These are phyloP conservation scores for Caenorhabditis inopinata DNA, from an alignment of 1,140 invertebrate species.

Conservation along the genomic window DNA sequence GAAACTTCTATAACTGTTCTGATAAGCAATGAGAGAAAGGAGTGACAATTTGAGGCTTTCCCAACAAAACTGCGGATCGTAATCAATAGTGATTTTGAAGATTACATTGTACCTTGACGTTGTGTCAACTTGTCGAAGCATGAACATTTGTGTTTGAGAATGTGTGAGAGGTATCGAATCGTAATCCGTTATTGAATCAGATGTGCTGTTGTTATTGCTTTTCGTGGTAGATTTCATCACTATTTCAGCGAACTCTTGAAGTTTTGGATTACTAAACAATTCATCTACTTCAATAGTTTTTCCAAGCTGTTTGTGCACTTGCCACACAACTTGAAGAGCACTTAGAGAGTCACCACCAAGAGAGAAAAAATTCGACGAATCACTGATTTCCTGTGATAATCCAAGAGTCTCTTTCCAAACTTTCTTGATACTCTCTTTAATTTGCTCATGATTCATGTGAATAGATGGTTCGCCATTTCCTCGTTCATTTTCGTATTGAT, in stretches of 20 bases:
- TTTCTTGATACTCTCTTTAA: background rate
- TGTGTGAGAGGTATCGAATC: background rate
- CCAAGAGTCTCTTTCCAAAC: slow-evolving; percentile 42
- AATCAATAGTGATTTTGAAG: slow-evolving; percentile 46
- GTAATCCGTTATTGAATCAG: too few species aligned
- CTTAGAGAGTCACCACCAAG: slow-evolving; percentile 59
- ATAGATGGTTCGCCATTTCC: too few species aligned
- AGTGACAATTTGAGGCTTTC: slow-evolving; percentile 34
- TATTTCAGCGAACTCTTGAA: slow-evolving; percentile 31
- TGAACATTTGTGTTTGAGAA: slow-evolving; percentile 58
- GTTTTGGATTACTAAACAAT: slow-evolving; percentile 51
- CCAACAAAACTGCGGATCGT: background rate
- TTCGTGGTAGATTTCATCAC: background rate
- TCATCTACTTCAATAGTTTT: background rate
- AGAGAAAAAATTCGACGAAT: slow-evolving; percentile 53
- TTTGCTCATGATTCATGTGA: background rate
- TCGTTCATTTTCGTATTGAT: background rate
- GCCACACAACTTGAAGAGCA: slow-evolving; percentile 55
- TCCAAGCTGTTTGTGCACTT: slow-evolving; percentile 40
- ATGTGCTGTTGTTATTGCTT: too few species aligned
- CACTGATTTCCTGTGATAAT: background rate
- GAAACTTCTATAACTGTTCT: slow-evolving; percentile 48
- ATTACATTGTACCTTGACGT: slow-evolving; percentile 57
- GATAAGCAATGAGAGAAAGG: slow-evolving; percentile 45
- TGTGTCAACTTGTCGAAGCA: slow-evolving; percentile 48